Percentiles rank a stretch among this genome's conserved stretches.
Conservation (phyloP, 2,113 vertebrate genomes). For the Ailuropoda melanoleuca region DNA sequence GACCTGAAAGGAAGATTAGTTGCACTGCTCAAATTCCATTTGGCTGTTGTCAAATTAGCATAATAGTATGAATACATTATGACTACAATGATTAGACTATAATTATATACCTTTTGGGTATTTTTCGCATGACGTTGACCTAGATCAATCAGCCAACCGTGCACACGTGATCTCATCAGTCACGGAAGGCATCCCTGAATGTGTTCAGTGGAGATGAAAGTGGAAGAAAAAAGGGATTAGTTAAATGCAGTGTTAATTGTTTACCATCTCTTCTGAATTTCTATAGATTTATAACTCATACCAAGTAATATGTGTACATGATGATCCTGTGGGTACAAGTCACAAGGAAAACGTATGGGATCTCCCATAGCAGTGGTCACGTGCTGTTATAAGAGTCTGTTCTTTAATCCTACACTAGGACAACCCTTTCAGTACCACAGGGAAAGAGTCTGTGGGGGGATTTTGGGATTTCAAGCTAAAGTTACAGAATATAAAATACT, state of each 20-base stretch:
- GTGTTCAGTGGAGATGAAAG: background rate
- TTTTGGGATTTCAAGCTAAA: conserved; percentile 27
- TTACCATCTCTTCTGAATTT: background rate
- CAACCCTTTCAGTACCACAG: background rate
- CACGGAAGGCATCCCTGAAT: background rate
- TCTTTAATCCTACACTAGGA: background rate
- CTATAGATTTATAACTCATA: background rate
- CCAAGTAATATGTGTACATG: background rate
- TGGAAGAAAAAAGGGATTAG: background rate
- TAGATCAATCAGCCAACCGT: background rate
- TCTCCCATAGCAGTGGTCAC: background rate
- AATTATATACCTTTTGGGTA: background rate
- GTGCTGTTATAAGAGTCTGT: background rate
- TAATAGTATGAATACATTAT: background rate
- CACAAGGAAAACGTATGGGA: background rate
- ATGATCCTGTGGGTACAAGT: background rate
- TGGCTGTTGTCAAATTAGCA: background rate
- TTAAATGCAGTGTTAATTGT: background rate
- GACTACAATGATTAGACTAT: background rate
- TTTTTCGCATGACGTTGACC: conserved; percentile 12
- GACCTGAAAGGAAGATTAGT: background rate
- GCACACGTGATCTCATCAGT: background rate
- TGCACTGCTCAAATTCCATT: background rate
- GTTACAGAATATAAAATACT: background rate
- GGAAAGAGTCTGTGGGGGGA: background rate